Evolutionary conservation across 1,140 invertebrate genomes (phyloP).

Genomic region (Aphelenchoides fujianensis): DNA sequence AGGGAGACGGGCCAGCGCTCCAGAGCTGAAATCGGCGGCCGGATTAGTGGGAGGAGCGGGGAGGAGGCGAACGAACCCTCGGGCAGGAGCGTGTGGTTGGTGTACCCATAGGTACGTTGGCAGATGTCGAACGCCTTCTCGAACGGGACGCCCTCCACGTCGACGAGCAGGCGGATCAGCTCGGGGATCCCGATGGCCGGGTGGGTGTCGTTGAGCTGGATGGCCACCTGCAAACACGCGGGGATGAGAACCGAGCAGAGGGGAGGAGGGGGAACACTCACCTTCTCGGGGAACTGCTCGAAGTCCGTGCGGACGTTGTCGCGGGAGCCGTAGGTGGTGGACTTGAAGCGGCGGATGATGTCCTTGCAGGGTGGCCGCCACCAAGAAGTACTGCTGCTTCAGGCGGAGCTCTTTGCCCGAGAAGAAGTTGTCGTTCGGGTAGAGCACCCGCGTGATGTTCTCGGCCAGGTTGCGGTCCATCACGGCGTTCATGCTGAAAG

Average conservation of each 20-base stretch:
- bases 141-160: conserved; percentile 73
- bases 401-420: conserved; percentile 94
- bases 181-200: conserved; percentile 96
- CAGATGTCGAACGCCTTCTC: conserved; percentile 86
- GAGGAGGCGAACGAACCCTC: no score
- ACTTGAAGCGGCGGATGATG: conserved; percentile 84
- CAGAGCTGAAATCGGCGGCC: no score
- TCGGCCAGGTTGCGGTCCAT: conserved; percentile 93
- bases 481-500: conserved; percentile 97
- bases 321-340: conserved; percentile 83
- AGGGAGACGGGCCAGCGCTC: conserved; percentile 90
- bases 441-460: conserved; percentile 93
- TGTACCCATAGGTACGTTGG: conserved; percentile 85
- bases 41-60: no score
- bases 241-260: background rate
- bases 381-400: conserved; percentile 99
- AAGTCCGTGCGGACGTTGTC: conserved; percentile 81
- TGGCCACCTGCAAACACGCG: conserved; percentile 72
- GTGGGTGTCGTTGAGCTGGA: conserved; percentile 98
- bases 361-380: conserved; percentile 89
- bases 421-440: conserved; percentile 97
- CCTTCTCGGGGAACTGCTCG: conserved; percentile 83
- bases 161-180: conserved; percentile 88
- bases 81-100: conserved; percentile 96
- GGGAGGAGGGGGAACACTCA: background rate